Evolutionary conservation across 1,140 invertebrate species (phyloP), one percentile per base, ranked within the genome.

Genomic region (Cryptotermes secundus): DNA sequence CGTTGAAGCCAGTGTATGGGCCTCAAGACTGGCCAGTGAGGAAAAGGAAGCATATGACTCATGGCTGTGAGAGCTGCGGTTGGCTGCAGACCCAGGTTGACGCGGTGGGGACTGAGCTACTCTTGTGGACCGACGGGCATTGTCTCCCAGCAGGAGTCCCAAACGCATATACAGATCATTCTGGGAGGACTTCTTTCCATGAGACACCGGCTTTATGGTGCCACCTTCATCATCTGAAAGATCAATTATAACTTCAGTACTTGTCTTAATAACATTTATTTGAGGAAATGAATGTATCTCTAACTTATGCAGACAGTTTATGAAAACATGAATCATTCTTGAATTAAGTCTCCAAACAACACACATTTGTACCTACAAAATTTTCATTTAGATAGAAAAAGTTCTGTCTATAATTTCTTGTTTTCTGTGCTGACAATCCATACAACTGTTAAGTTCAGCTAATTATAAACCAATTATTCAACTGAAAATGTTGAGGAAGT

Each of bases 101-200:
- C 87, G 90, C 91, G 84, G 86, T 65, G 38, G 86, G 82, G 83
- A 85, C 31, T 35, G 85, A 34, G 81, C 84, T 16, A 80, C 84
- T 45, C 26, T 53, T 81, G 26, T 80, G 24, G 42, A 59, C 6
- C 84, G 34, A 12, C 84, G 84, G 34, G 88, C 89, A 85, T 91
- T 90, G 87, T 95, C 95, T 3, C 96, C 96, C 34, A 98, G 90
- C 26, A 98, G 90, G 14, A 98, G 89, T 7, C 96, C 96, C 38
- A 98, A 90, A 1, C 97, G 91, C 91, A 96, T 96, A 89, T 97
- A 96, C 42, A 98, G 91, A 89, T 97, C 96, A 88, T 93, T 94
- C 87, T 94, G 94, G 31, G 92, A 92, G 86, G 82, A 83, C 86
- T 88, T 34, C 85, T 84, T 72, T 86, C 85, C 26, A 83, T 86